Evolutionary conservation across 2,113 vertebrate genomes (phyloP).

Genomic region (Rousettus leschenaultii): DNA sequence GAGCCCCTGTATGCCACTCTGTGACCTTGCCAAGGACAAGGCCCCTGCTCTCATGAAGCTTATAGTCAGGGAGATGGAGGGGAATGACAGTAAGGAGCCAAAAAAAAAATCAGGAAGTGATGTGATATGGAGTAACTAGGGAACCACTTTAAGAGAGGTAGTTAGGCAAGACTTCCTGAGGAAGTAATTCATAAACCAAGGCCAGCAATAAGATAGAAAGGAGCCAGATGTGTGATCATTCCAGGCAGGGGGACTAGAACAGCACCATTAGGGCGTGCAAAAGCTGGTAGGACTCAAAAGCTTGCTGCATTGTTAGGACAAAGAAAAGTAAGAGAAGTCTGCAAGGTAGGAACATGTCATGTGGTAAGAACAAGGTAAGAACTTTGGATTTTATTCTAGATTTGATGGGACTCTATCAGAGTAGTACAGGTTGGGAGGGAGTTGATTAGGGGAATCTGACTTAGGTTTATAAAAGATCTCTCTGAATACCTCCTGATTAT

Average conservation of each 20-base stretch:
- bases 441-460: not conserved
- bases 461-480: not conserved
- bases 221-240: not conserved
- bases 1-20: not conserved
- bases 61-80: accelerated
- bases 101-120: conserved; percentile 28
- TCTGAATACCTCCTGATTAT: not conserved
- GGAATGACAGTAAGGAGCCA: not conserved
- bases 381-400: not conserved
- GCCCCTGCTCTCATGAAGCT: not conserved
- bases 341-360: not conserved
- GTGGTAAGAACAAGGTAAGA: conserved; percentile 1
- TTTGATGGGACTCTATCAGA: not conserved
- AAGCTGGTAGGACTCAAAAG: not conserved
- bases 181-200: conserved; percentile 34
- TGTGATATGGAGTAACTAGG: not conserved
- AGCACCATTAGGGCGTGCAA: not conserved
- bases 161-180: conserved; percentile 34
- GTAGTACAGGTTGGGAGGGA: not conserved
- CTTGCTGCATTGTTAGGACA: not conserved
- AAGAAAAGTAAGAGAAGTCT: not conserved
- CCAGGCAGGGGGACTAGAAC: not conserved
- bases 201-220: not conserved
- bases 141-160: not conserved
- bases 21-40: not conserved